Evolutionary conservation across 2,113 vertebrate genomes (phyloP).

Genomic region (Eupsittula cactorum): DNA sequence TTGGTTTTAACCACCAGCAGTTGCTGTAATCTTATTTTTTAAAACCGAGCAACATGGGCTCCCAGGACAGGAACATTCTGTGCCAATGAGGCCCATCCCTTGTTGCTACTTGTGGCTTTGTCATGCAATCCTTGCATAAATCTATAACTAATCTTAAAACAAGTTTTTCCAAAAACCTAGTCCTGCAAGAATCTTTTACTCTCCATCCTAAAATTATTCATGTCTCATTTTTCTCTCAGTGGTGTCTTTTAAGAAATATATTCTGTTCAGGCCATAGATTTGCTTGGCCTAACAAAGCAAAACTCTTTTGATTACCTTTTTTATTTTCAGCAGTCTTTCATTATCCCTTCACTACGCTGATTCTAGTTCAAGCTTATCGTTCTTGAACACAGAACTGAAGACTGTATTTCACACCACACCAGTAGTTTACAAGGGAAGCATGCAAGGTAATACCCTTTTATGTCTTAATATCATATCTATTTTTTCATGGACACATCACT

Average conservation of each 20-base stretch:
- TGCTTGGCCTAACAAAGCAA: background rate
- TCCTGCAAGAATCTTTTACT: background rate
- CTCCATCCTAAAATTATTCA: background rate
- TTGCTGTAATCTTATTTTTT: background rate
- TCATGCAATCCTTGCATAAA: background rate
- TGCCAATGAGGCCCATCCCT: background rate
- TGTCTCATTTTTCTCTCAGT: background rate
- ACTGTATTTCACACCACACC: rapidly evolving
- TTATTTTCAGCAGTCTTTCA: background rate
- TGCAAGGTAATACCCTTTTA: background rate
- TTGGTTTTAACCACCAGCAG: background rate
- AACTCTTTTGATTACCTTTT: background rate
- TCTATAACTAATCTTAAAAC: background rate
- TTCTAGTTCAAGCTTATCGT: background rate
- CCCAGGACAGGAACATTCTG: background rate
- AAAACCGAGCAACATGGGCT: background rate
- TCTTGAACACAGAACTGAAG: background rate
- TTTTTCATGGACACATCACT: background rate
- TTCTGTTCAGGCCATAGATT: background rate
- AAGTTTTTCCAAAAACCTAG: background rate
- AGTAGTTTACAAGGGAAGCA: rapidly evolving
- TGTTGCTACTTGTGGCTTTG: background rate
- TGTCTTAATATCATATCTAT: background rate
- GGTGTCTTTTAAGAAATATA: background rate
- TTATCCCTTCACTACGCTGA: background rate